Evolutionary conservation across 2,888 invertebrate genomes (phyloP).

Genomic region (Girardia tigrina): DNA sequence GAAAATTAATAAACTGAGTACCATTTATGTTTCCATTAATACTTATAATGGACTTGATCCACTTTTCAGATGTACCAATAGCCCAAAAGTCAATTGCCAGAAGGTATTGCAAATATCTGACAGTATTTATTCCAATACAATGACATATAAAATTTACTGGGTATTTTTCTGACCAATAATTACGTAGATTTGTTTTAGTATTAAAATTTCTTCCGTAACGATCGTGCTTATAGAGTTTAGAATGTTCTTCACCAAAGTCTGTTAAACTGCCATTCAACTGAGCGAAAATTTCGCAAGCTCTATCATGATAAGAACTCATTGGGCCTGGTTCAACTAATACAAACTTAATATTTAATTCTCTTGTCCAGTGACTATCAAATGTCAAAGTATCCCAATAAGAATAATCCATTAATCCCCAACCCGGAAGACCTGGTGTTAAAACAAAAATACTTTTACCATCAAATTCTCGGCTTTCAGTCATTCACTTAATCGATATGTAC

Average conservation of each 20-base stretch:
- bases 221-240: slow-evolving; percentile 2
- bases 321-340: slow-evolving; percentile 27
- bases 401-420: slow-evolving; percentile 33
- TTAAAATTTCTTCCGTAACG: slow-evolving; percentile 34
- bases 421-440: slow-evolving; percentile 32
- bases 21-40: slow-evolving; percentile 34
- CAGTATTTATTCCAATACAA: slow-evolving; percentile 33
- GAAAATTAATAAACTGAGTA: slow-evolving; percentile 27
- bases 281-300: slow-evolving; percentile 35
- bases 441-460: slow-evolving; percentile 30
- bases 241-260: slow-evolving; percentile 34
- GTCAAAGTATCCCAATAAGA: slow-evolving; percentile 34
- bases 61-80: slow-evolving; percentile 26
- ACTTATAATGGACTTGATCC: slow-evolving; percentile 34
- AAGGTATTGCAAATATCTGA: slow-evolving; percentile 31
- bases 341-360: slow-evolving; percentile 24
- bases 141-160: slow-evolving; percentile 35
- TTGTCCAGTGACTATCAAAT: not conserved
- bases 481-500: too few species aligned
- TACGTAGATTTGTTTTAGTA: slow-evolving; percentile 14
- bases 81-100: slow-evolving; percentile 31
- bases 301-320: slow-evolving; percentile 35
- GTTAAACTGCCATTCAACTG: slow-evolving; percentile 19
- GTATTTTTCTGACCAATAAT: slow-evolving; percentile 31
- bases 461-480: not conserved